These are phyloP conservation scores for Apodemus speciosus DNA, from an alignment of 2,113 vertebrate species.

Conservation along the genomic window DNA sequence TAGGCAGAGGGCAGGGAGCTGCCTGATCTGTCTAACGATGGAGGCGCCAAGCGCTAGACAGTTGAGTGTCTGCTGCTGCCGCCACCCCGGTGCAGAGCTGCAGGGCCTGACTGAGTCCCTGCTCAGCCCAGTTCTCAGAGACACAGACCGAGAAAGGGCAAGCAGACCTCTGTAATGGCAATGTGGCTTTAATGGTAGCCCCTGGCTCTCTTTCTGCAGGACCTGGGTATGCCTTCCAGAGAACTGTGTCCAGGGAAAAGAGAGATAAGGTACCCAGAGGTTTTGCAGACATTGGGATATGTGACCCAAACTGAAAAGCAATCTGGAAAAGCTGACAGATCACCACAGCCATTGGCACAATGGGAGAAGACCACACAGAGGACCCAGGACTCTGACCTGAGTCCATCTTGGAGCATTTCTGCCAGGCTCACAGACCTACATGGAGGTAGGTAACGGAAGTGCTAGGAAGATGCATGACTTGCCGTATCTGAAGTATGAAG, in stretches of 20 bases:
- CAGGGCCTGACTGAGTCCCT: accelerated
- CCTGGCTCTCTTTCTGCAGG: accelerated
- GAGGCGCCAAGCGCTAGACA: background rate
- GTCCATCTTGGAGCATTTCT: background rate
- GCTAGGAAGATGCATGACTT: accelerated
- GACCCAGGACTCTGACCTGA: background rate
- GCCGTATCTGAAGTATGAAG: accelerated
- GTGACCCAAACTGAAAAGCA: background rate
- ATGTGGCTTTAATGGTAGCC: no score
- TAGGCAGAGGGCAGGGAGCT: background rate
- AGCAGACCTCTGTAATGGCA: background rate
- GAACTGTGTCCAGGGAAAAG: background rate
- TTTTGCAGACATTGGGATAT: background rate
- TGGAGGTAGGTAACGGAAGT: no score
- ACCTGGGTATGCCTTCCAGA: background rate
- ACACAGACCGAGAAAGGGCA: background rate
- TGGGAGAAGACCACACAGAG: background rate
- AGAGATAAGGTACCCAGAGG: no score
- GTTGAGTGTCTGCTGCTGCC: no score
- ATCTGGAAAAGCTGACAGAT: background rate
- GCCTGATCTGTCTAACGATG: background rate
- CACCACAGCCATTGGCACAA: background rate
- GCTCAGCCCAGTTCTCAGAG: background rate
- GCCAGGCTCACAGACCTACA: accelerated
- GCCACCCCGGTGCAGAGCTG: accelerated